These are phyloP conservation scores for Diorhabda elongata DNA, from an alignment of 1,140 invertebrate species.

Conservation along the genomic window DNA sequence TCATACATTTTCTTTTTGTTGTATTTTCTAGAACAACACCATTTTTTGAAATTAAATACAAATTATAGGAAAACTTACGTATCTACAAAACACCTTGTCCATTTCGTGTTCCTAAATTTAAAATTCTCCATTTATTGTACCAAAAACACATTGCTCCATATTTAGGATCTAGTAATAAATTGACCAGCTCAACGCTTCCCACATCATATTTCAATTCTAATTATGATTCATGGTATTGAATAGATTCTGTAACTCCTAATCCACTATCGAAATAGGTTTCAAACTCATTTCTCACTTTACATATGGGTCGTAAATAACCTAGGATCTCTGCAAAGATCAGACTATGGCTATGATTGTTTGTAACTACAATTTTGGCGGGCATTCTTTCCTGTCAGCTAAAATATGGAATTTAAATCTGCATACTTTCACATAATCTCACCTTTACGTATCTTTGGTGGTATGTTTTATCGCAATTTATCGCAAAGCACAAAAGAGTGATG, in stretches of 20 bases:
- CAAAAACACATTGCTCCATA: not conserved
- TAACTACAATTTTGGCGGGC: too few relatives aligned
- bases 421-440: too few relatives aligned
- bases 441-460: too few relatives aligned
- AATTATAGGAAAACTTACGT: not conserved
- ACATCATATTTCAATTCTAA: constrained; percentile 5
- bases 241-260: constrained; percentile 3
- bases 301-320: too few relatives aligned
- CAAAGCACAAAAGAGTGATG: too few relatives aligned
- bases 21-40: not conserved
- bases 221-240: constrained; percentile 2
- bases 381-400: too few relatives aligned
- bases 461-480: too few relatives aligned
- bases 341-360: too few relatives aligned
- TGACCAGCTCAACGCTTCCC: not conserved
- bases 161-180: not conserved
- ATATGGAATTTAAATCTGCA: too few relatives aligned
- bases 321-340: too few relatives aligned
- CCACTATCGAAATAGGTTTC: not conserved
- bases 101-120: not conserved
- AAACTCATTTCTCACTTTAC: too few relatives aligned
- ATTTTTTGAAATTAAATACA: not conserved
- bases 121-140: constrained; percentile 8
- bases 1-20: not conserved
- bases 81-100: not conserved